These are phyloP conservation scores for Caenorhabditis briggsae DNA, from an alignment of 1,140 invertebrate species.

Conservation along the genomic window DNA sequence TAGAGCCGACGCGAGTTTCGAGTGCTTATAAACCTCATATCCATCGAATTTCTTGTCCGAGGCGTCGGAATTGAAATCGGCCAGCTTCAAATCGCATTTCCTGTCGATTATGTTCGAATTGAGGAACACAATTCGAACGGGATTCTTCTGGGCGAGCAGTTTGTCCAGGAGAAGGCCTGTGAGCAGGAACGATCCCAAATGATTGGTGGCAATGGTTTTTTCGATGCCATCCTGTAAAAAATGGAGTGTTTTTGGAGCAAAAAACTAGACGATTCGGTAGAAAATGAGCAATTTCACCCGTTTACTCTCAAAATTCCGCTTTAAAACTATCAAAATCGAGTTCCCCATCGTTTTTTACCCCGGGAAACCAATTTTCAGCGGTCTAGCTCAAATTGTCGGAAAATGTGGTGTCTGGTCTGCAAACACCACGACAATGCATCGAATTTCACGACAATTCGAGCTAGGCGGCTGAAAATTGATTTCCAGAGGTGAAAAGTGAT, in stretches of 20 bases:
- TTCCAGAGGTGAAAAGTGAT: too few relatives aligned
- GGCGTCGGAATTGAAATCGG: conserved; percentile 71
- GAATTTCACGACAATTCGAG: too few relatives aligned
- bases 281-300: too few relatives aligned
- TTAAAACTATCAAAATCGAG: too few relatives aligned
- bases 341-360: too few relatives aligned
- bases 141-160: conserved; percentile 71
- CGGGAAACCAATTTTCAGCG: too few relatives aligned
- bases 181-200: conserved; percentile 75
- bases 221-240: conserved; percentile 72
- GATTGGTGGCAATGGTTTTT: conserved; percentile 75
- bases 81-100: conserved; percentile 69
- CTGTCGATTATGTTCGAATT: conserved; percentile 73
- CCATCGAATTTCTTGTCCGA: conserved; percentile 65
- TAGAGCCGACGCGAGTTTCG: conserved; percentile 72
- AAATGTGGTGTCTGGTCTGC: too few relatives aligned
- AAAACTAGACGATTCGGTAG: too few relatives aligned
- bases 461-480: too few relatives aligned
- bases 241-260: background rate
- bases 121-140: conserved; percentile 73
- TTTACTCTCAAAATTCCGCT: too few relatives aligned
- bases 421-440: too few relatives aligned
- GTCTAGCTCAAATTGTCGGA: too few relatives aligned
- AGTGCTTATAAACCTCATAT: conserved; percentile 71
- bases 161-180: conserved; percentile 73